phyloP scores from a whole-genome alignment of 2,113 vertebrate genomes.

The Lontra canadensis region DNA sequence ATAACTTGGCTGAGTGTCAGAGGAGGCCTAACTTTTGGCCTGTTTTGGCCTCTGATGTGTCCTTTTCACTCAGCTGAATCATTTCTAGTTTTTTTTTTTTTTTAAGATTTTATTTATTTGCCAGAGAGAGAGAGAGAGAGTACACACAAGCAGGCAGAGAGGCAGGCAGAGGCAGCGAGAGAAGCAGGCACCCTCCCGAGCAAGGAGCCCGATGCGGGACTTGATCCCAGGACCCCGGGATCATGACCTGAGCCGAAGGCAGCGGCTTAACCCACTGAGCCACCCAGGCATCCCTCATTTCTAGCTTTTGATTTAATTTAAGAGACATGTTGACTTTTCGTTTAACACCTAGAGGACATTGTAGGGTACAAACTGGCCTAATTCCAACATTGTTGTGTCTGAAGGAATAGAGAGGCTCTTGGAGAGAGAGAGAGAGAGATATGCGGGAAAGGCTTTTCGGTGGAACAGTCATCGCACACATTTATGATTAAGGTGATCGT shows the following conservation, averaged over 20 bases:
- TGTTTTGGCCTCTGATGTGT: not conserved
- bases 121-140: too few relatives aligned
- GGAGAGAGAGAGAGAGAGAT: not conserved
- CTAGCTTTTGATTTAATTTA: not conserved
- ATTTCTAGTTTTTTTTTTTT: not conserved
- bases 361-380: not conserved
- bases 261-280: too few relatives aligned
- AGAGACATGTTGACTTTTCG: not conserved
- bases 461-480: not conserved
- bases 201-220: too few relatives aligned
- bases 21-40: not conserved
- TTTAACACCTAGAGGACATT: not conserved
- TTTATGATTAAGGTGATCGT: not conserved
- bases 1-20: not conserved
- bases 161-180: too few relatives aligned
- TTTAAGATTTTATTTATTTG: too few relatives aligned
- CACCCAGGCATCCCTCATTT: not conserved
- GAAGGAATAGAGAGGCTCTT: not conserved
- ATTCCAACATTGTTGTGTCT: not conserved
- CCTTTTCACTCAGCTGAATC: not conserved
- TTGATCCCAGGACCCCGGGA: too few relatives aligned
- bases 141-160: too few relatives aligned
- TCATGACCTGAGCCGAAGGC: too few relatives aligned
- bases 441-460: not conserved
- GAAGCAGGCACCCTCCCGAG: too few relatives aligned